Evolutionary conservation across 2,113 vertebrate species (phyloP).

Genomic region (Vulpes ferrilata): DNA sequence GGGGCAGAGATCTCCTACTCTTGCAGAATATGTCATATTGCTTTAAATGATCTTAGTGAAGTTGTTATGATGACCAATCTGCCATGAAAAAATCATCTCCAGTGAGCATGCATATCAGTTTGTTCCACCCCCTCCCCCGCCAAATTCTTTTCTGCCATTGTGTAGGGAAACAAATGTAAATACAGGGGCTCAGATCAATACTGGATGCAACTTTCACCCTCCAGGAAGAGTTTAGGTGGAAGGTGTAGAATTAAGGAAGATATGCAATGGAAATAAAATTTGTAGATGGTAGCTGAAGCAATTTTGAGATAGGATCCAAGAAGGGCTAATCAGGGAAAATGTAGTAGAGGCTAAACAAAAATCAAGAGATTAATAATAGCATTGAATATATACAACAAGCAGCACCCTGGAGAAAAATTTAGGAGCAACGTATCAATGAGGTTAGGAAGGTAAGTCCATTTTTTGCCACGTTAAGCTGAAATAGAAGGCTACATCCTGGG

Average conservation of each 20-base stretch:
- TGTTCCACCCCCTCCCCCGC: neutral
- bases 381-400: constrained; percentile 13
- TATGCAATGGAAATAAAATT: constrained; percentile 53
- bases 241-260: constrained; percentile 47
- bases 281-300: constrained; percentile 24
- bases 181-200: neutral
- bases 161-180: constrained; percentile 41
- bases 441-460: constrained; percentile 49
- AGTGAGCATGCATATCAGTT: neutral
- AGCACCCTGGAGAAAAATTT: constrained; percentile 45
- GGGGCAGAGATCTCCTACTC: neutral
- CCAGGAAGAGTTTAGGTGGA: constrained; percentile 51
- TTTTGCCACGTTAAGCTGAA: constrained; percentile 60
- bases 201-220: neutral
- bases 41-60: constrained; percentile 56
- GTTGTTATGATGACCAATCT: neutral
- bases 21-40: constrained; percentile 25
- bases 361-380: constrained; percentile 21
- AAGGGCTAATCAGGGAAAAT: constrained; percentile 49
- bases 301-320: neutral
- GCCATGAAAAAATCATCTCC: constrained; percentile 13
- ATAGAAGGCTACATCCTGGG: constrained; percentile 24
- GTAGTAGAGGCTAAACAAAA: constrained; percentile 49
- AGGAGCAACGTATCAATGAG: constrained; percentile 25
- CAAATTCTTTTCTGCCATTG: constrained; percentile 12